A percentile compares a stretch with the other conserved stretches of the same genome.
Conservation (phyloP, 2,888 invertebrate genomes). For the Allophyes oxyacanthae region DNA sequence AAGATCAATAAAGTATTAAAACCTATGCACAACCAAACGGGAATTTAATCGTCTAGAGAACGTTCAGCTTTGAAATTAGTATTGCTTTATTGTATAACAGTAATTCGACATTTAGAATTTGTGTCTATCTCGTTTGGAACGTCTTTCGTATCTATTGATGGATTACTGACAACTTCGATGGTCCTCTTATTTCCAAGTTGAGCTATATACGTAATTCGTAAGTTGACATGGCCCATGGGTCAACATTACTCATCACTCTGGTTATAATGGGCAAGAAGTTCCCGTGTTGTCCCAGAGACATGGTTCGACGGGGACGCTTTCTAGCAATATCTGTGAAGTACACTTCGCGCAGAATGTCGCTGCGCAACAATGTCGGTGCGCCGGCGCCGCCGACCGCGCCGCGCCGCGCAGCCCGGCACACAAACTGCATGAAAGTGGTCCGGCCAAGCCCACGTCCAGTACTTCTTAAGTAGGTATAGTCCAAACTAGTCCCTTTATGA, state of each 20-base stretch:
- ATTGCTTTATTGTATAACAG: constrained; percentile 32
- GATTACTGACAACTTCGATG: constrained; percentile 7
- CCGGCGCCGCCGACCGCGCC: constrained; percentile 15
- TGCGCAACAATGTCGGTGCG: constrained; percentile 59
- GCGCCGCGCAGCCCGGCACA: constrained; percentile 65
- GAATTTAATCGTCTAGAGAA: constrained; percentile 21
- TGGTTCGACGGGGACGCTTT: constrained; percentile 72
- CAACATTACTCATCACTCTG: constrained; percentile 12
- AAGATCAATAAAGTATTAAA: no score
- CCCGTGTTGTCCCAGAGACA: constrained; percentile 65
- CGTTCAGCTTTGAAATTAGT: constrained; percentile 17
- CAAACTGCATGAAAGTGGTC: constrained; percentile 79
- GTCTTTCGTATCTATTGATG: constrained; percentile 14
- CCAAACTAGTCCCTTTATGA: constrained; percentile 60
- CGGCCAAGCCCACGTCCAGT: constrained; percentile 62
- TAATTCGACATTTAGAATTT: constrained; percentile 35
- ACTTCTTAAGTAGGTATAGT: constrained; percentile 43
- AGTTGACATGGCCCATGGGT: no score
- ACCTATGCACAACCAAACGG: constrained; percentile 4
- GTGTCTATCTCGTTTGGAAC: constrained; percentile 31
- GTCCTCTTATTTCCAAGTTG: background rate
- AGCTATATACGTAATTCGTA: background rate
- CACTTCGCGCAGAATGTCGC: constrained; percentile 65
- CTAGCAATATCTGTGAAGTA: constrained; percentile 78
- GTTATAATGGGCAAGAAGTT: constrained; percentile 53